phyloP scores from a whole-genome alignment of 2,888 invertebrate genomes.

The Ichneumon xanthorius region DNA sequence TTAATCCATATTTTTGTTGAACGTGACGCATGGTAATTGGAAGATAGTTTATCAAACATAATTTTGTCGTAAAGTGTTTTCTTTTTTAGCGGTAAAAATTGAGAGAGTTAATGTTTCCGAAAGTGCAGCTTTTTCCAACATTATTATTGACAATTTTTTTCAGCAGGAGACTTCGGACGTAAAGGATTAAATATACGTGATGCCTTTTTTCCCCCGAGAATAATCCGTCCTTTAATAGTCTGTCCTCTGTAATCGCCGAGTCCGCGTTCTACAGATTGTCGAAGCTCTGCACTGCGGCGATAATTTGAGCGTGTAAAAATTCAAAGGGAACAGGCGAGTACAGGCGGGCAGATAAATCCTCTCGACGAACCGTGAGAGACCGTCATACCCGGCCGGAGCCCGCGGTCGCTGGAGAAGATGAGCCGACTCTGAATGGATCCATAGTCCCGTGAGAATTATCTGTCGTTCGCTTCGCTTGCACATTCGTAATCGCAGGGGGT shows the following conservation, averaged over 20 bases:
- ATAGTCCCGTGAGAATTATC: slow-evolving; percentile 65
- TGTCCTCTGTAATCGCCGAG: not conserved
- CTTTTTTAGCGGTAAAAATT: not conserved
- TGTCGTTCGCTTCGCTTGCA: slow-evolving; percentile 59
- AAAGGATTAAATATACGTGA: no score
- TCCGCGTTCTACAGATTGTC: not conserved
- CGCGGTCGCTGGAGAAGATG: slow-evolving; percentile 36
- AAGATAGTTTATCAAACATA: not conserved
- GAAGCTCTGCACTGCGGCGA: slow-evolving; percentile 24
- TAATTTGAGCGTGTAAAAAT: slow-evolving; percentile 58
- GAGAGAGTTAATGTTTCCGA: not conserved
- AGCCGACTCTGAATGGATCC: slow-evolving; percentile 56
- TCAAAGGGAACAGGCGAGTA: slow-evolving; percentile 21
- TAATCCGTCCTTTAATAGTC: not conserved
- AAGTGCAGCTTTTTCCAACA: not conserved
- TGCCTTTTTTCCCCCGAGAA: not conserved
- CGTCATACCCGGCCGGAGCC: slow-evolving; percentile 35
- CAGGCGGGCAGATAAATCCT: slow-evolving; percentile 16
- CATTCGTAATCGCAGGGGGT: slow-evolving; percentile 63
- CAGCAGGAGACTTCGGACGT: no score
- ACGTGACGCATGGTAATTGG: not conserved
- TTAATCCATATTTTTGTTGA: slow-evolving; percentile 3
- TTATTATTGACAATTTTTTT: no score
- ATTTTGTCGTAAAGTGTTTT: not conserved
- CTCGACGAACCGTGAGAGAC: slow-evolving; percentile 46